Evolutionary conservation across 2,113 vertebrate genomes (phyloP).

Genomic region (Morone saxatilis): DNA sequence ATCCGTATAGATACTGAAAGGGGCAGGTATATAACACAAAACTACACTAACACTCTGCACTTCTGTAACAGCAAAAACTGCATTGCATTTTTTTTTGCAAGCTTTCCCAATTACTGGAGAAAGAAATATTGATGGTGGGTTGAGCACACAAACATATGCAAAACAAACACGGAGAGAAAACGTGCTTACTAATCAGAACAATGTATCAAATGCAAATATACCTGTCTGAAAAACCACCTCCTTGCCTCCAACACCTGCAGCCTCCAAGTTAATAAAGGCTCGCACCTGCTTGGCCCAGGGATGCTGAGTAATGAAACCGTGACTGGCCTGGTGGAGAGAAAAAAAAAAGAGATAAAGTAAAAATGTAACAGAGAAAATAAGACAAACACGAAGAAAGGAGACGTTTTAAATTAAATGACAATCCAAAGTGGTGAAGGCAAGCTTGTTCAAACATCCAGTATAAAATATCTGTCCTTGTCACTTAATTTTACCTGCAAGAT

Average conservation of each 20-base stretch:
- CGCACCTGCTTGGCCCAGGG: constrained; percentile 92
- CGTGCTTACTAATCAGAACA: background rate
- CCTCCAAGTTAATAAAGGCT: constrained; percentile 98
- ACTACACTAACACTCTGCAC: background rate
- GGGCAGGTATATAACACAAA: background rate
- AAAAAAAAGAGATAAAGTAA: background rate
- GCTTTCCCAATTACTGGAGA: background rate
- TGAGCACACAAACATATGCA: background rate
- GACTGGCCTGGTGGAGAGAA: constrained; percentile 91
- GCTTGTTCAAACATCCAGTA: background rate
- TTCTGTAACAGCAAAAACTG: constrained; percentile 15
- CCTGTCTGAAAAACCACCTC: constrained; percentile 99
- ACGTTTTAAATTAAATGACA: background rate
- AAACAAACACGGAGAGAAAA: background rate
- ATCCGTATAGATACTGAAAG: no score
- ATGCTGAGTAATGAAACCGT: constrained; percentile 98
- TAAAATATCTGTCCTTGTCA: background rate
- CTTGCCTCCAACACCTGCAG: constrained; percentile 98
- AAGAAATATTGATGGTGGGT: background rate
- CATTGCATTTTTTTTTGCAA: background rate
- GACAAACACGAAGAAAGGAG: background rate
- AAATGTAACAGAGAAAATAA: background rate
- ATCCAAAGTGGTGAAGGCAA: background rate
- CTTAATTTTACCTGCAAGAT: constrained; percentile 89
- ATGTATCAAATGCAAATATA: constrained; percentile 66